A percentile compares a stretch with the other conserved stretches of the same genome.
Conservation (phyloP, 2,113 vertebrate species). For the Hylia prasina region DNA sequence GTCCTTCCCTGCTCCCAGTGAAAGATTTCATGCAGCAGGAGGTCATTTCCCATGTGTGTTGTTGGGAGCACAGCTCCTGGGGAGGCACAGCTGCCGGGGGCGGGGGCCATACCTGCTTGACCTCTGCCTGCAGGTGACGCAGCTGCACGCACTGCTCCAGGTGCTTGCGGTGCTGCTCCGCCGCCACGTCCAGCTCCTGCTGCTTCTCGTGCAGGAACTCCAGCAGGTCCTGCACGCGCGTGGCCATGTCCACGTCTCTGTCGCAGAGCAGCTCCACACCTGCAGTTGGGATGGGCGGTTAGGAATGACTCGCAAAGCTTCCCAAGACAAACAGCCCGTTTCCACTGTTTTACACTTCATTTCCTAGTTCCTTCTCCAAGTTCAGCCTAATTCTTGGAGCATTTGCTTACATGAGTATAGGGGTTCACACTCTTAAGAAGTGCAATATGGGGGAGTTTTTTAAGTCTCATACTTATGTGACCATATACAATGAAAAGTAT, state of each 20-base stretch:
- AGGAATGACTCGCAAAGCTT: not conserved
- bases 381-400: not conserved
- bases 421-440: not conserved
- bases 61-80: not conserved
- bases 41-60: fast-evolving
- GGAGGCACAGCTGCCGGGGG: fast-evolving
- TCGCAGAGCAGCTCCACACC: slow-evolving; percentile 96
- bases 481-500: not conserved
- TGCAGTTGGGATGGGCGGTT: not conserved
- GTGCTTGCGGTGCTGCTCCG: slow-evolving; percentile 94
- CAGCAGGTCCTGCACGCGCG: slow-evolving; percentile 91
- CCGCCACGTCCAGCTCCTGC: slow-evolving; percentile 90
- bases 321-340: fast-evolving
- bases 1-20: fast-evolving
- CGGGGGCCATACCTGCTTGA: slow-evolving; percentile 85
- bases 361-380: not conserved
- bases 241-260: slow-evolving; percentile 95
- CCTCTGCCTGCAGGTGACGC: slow-evolving; percentile 95
- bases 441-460: fast-evolving
- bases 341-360: not conserved
- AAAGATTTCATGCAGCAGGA: fast-evolving
- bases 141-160: slow-evolving; percentile 97
- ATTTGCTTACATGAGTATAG: not conserved
- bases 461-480: not conserved
- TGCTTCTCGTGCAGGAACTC: slow-evolving; percentile 99